Evolutionary conservation across 64 coral and sea anemone species (phyloP).

Genomic region (Montipora foliosa): DNA sequence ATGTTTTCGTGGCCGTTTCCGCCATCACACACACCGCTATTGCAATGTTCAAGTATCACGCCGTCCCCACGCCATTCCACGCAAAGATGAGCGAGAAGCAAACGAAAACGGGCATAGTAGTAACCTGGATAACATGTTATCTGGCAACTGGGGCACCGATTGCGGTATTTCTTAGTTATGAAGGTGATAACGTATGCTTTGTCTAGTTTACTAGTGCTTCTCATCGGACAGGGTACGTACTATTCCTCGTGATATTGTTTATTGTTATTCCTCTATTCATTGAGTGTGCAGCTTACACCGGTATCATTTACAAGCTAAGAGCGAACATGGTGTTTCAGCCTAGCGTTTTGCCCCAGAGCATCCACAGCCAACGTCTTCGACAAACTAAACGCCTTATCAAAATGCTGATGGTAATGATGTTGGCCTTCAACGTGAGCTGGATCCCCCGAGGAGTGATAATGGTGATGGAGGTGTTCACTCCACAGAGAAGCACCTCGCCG

Average conservation of each 20-base stretch:
- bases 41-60: constrained; percentile 77
- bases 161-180: too few relatives aligned
- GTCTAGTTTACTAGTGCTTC: too few relatives aligned
- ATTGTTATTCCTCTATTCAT: constrained; percentile 8
- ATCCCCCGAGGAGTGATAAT: constrained; percentile 76
- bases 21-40: constrained; percentile 79
- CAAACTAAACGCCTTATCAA: constrained; percentile 66
- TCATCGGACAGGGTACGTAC: too few relatives aligned
- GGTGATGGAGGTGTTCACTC: constrained; percentile 45
- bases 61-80: constrained; percentile 78
- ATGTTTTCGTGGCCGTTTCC: constrained; percentile 80
- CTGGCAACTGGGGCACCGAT: too few relatives aligned
- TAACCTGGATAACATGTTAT: too few relatives aligned
- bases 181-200: too few relatives aligned
- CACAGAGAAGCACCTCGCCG: neutral
- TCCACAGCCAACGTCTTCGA: neutral
- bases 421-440: constrained; percentile 78
- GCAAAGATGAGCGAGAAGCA: constrained; percentile 13
- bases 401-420: constrained; percentile 60
- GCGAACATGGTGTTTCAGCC: constrained; percentile 48
- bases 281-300: too few relatives aligned
- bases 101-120: too few relatives aligned
- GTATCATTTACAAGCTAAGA: constrained; percentile 55
- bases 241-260: too few relatives aligned
- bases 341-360: neutral